phyloP scores from a whole-genome alignment of 2,888 invertebrate genomes.

The Drosophila leonis region DNA sequence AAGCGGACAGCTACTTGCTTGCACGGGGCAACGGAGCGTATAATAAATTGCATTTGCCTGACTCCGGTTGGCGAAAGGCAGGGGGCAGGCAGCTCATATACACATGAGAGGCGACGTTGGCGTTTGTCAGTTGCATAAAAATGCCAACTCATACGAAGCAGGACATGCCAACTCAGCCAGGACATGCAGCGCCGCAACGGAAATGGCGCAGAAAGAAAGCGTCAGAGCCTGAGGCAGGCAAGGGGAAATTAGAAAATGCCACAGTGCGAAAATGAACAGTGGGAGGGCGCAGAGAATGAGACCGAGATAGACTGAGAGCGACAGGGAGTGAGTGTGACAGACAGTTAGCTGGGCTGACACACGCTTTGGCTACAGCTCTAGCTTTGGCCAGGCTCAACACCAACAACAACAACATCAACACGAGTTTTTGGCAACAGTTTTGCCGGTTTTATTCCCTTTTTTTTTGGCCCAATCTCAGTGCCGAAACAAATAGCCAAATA shows the following conservation, averaged over 20 bases:
- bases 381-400: slow-evolving; percentile 24
- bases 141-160: slow-evolving; percentile 75
- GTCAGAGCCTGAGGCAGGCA: slow-evolving; percentile 20
- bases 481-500: slow-evolving; percentile 58
- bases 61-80: slow-evolving; percentile 2
- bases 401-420: slow-evolving; percentile 3
- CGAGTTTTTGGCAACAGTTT: slow-evolving; percentile 45
- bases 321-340: slow-evolving; percentile 19
- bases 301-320: not conserved
- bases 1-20: slow-evolving; percentile 20
- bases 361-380: slow-evolving; percentile 29
- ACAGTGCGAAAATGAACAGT: slow-evolving; percentile 49
- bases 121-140: slow-evolving; percentile 79
- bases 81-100: slow-evolving; percentile 27
- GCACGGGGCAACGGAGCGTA: slow-evolving; percentile 63
- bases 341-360: slow-evolving; percentile 26
- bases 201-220: slow-evolving; percentile 76
- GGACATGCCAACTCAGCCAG: slow-evolving; percentile 67
- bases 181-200: slow-evolving; percentile 72
- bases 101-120: slow-evolving; percentile 60
- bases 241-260: slow-evolving; percentile 78
- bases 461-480: slow-evolving; percentile 39
- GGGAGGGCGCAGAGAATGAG: not conserved
- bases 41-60: slow-evolving; percentile 73
- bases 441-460: slow-evolving; percentile 9